phyloP scores from a whole-genome alignment of 2,113 vertebrate species.

The Apodemus sylvaticus region DNA sequence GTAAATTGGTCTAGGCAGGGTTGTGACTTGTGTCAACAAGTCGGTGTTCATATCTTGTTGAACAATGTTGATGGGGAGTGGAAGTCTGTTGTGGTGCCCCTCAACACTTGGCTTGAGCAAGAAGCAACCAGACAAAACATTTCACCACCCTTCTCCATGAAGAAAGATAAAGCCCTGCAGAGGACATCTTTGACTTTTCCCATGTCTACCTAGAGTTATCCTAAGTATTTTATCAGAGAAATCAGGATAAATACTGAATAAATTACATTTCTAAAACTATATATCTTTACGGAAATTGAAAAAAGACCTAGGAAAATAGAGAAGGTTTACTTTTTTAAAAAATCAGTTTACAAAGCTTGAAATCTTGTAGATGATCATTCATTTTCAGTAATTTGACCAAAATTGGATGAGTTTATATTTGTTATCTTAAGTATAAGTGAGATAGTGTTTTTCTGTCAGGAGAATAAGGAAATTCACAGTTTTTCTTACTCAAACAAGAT shows the following conservation, averaged over 20 bases:
- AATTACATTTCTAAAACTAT: not conserved
- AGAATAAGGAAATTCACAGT: not conserved
- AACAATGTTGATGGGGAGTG: not conserved
- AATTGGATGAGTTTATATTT: not conserved
- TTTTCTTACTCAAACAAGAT: not conserved
- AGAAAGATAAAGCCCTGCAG: fast-evolving
- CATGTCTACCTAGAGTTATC: not conserved
- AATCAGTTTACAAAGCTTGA: not conserved
- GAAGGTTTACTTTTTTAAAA: not conserved
- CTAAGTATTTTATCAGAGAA: not conserved
- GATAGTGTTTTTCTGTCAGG: not conserved
- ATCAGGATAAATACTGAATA: not conserved
- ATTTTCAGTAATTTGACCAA: conserved; percentile 25
- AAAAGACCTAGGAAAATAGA: not conserved
- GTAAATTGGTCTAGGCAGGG: not conserved
- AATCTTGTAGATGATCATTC: not conserved
- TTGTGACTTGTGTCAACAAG: not conserved
- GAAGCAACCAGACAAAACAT: fast-evolving
- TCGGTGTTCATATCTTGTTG: not conserved
- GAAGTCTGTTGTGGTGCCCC: not conserved
- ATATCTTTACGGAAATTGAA: not conserved
- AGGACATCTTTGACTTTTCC: fast-evolving
- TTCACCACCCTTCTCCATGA: not conserved
- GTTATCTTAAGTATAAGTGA: not conserved
- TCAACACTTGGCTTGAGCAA: not conserved